phyloP scores from a whole-genome alignment of 2,113 vertebrate genomes.

The Hypocryptadius cinnamomeus region DNA sequence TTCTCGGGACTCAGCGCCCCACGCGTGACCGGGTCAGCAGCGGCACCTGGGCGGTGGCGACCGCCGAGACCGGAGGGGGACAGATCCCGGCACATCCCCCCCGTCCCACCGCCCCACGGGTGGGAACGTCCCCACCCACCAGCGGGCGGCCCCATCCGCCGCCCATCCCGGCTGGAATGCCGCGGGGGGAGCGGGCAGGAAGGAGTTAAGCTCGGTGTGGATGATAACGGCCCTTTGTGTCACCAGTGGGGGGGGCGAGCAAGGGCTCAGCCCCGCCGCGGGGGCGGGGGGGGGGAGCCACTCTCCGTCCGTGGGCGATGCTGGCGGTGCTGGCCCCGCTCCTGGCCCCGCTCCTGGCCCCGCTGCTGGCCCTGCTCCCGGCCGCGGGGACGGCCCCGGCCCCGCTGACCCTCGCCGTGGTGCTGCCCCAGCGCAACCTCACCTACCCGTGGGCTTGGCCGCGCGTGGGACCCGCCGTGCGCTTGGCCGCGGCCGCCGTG shows the following conservation, averaged over 20 bases:
- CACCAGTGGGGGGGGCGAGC: background rate
- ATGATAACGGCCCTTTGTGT: background rate
- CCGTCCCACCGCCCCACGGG: background rate
- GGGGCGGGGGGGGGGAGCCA: background rate
- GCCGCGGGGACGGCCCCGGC: background rate
- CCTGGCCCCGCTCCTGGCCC: background rate
- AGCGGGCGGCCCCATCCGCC: background rate
- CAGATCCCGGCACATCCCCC: no score
- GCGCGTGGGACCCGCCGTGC: conserved; percentile 82
- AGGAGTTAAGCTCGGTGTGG: background rate
- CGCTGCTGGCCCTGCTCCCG: background rate
- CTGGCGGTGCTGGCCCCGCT: background rate
- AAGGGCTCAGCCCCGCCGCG: background rate
- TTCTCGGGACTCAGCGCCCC: background rate
- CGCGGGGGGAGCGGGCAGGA: background rate
- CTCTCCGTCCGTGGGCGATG: conserved; percentile 7
- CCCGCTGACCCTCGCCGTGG: conserved; percentile 78
- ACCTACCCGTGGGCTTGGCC: conserved; percentile 93
- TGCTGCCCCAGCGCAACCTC: conserved; percentile 82
- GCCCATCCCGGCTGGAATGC: background rate
- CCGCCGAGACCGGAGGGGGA: background rate
- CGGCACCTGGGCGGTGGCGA: background rate
- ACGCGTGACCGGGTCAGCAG: background rate
- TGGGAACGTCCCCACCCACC: background rate
- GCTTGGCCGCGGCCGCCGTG: conserved; percentile 67